Evolutionary conservation across 1,140 invertebrate genomes (phyloP).

Genomic region (Drosophila arawakana): DNA sequence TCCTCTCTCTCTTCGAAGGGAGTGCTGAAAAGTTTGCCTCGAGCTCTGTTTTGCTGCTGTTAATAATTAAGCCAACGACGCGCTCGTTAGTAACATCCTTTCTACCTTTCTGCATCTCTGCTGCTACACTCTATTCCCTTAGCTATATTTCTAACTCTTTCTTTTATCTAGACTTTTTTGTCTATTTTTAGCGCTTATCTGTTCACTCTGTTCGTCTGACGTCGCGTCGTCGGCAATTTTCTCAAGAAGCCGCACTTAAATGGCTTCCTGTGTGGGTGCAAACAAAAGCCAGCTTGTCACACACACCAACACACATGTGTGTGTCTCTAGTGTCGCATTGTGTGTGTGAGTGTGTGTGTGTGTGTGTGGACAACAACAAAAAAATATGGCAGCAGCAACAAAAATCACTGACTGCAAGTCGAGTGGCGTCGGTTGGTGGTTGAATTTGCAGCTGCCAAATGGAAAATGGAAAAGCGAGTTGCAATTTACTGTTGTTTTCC

Average conservation of each 20-base stretch:
- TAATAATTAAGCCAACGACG: conserved; percentile 72
- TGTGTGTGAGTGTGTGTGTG: conserved; percentile 31
- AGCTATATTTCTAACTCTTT: conserved; percentile 1
- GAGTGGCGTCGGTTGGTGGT: conserved; percentile 63
- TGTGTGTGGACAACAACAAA: conserved; percentile 61
- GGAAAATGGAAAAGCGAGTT: conserved; percentile 71
- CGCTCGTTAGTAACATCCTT: conserved; percentile 70
- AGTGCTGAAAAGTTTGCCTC: background rate
- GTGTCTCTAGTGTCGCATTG: conserved; percentile 16
- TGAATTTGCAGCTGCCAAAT: conserved; percentile 48
- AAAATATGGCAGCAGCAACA: conserved; percentile 67
- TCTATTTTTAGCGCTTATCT: conserved; percentile 26
- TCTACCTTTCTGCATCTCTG: background rate
- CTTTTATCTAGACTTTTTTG: conserved; percentile 14
- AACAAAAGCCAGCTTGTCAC: conserved; percentile 61
- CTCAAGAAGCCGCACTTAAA: conserved; percentile 84
- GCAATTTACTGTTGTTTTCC: conserved; percentile 59
- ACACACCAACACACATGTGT: conserved; percentile 46
- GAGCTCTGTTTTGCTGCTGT: conserved; percentile 14
- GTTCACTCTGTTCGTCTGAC: conserved; percentile 44
- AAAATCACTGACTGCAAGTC: conserved; percentile 65
- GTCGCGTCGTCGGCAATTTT: conserved; percentile 65
- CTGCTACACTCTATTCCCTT: conserved; percentile 9
- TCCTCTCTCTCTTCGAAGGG: background rate
- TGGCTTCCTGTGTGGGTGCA: conserved; percentile 81